Percentiles rank a stretch among this genome's conserved stretches.
phyloP scores from a whole-genome alignment of 2,797 vertebrate species.

The Parambassis ranga region DNA sequence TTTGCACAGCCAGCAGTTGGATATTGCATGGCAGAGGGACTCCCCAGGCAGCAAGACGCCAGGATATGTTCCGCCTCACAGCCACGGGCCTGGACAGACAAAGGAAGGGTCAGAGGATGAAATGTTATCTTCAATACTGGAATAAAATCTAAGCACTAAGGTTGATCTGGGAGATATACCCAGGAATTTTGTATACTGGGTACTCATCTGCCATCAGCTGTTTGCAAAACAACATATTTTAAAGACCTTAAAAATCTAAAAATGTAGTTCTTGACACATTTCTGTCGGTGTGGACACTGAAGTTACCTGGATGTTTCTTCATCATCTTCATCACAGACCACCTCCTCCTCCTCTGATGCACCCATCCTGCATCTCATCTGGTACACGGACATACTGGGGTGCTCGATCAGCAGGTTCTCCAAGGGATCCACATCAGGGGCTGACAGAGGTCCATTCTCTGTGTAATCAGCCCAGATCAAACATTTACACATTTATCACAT shows the following conservation, averaged over 20 bases:
- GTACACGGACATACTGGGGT: slow-evolving; percentile 83
- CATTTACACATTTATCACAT: background rate
- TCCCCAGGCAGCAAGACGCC: slow-evolving; percentile 74
- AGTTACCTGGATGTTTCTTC: slow-evolving; percentile 65
- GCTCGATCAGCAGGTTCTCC: slow-evolving; percentile 82
- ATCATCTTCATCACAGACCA: slow-evolving; percentile 59
- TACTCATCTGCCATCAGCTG: too few species aligned
- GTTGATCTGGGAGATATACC: too few species aligned
- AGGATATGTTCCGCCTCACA: slow-evolving; percentile 65
- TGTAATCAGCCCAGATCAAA: background rate
- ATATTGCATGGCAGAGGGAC: slow-evolving; percentile 48
- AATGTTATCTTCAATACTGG: too few species aligned
- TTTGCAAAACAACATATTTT: too few species aligned
- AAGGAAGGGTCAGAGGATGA: background rate
- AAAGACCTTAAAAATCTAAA: too few species aligned
- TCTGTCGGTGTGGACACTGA: background rate
- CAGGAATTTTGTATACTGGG: too few species aligned
- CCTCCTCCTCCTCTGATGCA: slow-evolving; percentile 58
- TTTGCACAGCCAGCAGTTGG: slow-evolving; percentile 58
- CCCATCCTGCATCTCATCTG: slow-evolving; percentile 56
- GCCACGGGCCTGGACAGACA: slow-evolving; percentile 64
- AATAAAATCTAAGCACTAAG: too few species aligned
- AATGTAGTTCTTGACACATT: too few species aligned
- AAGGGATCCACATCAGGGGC: slow-evolving; percentile 60
- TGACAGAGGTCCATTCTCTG: slow-evolving; percentile 54